Evolutionary conservation across 2,797 vertebrate species (phyloP), one percentile per base, ranked within the genome.

Genomic region (Oophaga sylvatica): DNA sequence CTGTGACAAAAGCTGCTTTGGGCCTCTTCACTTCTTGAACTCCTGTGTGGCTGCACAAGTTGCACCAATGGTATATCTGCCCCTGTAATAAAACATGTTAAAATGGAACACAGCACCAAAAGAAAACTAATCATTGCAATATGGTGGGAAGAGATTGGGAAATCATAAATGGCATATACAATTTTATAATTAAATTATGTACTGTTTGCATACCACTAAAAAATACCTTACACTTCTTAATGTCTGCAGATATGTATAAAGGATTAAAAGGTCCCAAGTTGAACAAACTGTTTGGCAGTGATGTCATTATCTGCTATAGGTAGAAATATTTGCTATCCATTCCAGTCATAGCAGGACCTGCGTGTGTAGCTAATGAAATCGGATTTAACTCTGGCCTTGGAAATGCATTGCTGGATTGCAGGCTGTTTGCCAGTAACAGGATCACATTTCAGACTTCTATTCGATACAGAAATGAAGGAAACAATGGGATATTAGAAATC

Each of bases 331-430:
- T 86, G 65, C 73, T 83, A 67, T 88, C 73, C 84, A 86, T 89
- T 86, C 80, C 84, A 63, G 45, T 62, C 84, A 83, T 86, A 83
- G 70, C 60, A 48, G 80, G 70, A 86, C 68, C 53, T 81, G 76
- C 62, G 22, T 82, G 48, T 56, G 78, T 53, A 35, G 84, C 82
- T 89, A 86, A 89, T 86, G 80, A 79, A 86, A 79, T 79, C 26
- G n/a, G 70, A 89, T 89, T 83, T 86, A 83, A 86, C 73, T 65
- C 80, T 89, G 88, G 88, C 84, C 80, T 86, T 83, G 80, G 73
- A 86, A 62, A 67, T 89, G 56, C 80, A 83, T 73, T 89, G 80
- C 88, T 86, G 80, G 83, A 89, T 78, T 81, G 60, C 45, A 81
- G 78, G 84, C 87, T 70, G 22, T 78, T 77, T 20, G 62, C 88